phyloP scores from a whole-genome alignment of 2,888 invertebrate species.

The Cryptocephalus primarius region DNA sequence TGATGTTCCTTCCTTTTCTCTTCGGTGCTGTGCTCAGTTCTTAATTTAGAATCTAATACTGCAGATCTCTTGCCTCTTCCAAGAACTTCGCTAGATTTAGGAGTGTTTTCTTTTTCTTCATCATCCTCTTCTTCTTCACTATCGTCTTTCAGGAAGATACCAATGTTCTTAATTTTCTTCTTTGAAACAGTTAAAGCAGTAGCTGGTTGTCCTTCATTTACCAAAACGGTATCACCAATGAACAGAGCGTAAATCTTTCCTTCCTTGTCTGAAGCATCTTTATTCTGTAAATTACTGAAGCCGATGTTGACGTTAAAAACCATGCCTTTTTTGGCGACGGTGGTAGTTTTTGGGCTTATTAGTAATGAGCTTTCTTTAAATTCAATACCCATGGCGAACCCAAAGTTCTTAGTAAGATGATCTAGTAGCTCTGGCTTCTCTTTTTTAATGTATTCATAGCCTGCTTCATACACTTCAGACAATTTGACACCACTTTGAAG shows the following conservation, averaged over 20 bases:
- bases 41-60: slow-evolving; percentile 83
- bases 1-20: slow-evolving; percentile 97
- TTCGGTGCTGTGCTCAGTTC: slow-evolving; percentile 91
- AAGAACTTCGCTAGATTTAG: slow-evolving; percentile 54
- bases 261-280: slow-evolving; percentile 73
- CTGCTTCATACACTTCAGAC: slow-evolving; percentile 78
- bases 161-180: slow-evolving; percentile 90
- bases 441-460: slow-evolving; percentile 69
- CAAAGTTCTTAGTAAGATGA: slow-evolving; percentile 88
- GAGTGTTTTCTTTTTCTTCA: slow-evolving; percentile 64
- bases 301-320: slow-evolving; percentile 94
- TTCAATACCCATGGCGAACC: slow-evolving; percentile 97
- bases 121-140: slow-evolving; percentile 73
- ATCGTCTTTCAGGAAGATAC: slow-evolving; percentile 87
- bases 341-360: slow-evolving; percentile 81
- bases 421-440: slow-evolving; percentile 78
- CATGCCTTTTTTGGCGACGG: slow-evolving; percentile 82
- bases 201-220: slow-evolving; percentile 77
- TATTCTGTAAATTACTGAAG: slow-evolving; percentile 72
- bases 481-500: slow-evolving; percentile 74
- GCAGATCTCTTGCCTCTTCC: slow-evolving; percentile 75
- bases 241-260: slow-evolving; percentile 88
- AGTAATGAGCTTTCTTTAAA: slow-evolving; percentile 91
- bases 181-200: slow-evolving; percentile 82
- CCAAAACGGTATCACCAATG: slow-evolving; percentile 93